Conservation (phyloP, 2,797 vertebrate genomes). For the Oreortyx pictus region DNA sequence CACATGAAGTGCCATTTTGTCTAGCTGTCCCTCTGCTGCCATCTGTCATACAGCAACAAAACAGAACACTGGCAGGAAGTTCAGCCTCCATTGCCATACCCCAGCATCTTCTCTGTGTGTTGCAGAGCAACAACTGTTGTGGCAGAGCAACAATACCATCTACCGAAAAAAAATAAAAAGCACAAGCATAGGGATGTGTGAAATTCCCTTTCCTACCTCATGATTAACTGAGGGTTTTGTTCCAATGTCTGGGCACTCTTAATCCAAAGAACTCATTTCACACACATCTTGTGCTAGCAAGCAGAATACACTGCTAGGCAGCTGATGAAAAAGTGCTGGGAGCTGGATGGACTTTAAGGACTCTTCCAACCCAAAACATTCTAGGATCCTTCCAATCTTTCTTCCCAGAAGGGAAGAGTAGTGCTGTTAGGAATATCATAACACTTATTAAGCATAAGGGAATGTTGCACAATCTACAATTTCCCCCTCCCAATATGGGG, state of each 20-base stretch:
- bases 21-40: no score
- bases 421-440: neutral
- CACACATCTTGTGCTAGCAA: neutral
- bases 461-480: neutral
- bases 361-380: no score
- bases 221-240: neutral
- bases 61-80: no score
- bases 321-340: neutral
- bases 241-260: neutral
- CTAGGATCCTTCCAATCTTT: neutral
- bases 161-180: neutral
- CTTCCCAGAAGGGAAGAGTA: neutral
- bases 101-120: no score
- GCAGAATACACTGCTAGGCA: neutral
- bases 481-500: neutral
- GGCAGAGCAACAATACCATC: no score
- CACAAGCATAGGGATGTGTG: accelerated
- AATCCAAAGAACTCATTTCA: neutral
- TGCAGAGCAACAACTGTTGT: neutral
- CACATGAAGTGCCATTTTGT: no score
- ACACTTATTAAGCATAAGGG: neutral
- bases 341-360: no score
- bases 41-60: no score
- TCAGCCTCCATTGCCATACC: no score
- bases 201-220: neutral